Percentiles rank a stretch among this genome's conserved stretches.
Evolutionary conservation across 2,797 vertebrate genomes (phyloP).

Genomic region (Sebastes itinus): DNA sequence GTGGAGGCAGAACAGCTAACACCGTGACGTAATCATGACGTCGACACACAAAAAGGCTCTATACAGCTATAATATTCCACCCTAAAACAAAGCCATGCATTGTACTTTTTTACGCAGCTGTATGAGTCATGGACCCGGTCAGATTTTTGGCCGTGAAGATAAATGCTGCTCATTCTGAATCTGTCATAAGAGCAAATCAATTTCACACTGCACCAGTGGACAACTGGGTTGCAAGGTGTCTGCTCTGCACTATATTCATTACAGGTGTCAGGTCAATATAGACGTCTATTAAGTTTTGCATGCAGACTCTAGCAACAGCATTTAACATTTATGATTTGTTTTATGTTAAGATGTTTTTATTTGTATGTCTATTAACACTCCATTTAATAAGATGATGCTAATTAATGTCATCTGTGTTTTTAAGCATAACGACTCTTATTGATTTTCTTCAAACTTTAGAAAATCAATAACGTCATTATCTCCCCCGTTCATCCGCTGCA

Average conservation of each 20-base stretch:
- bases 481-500: not conserved
- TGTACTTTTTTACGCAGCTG: not conserved
- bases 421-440: constrained; percentile 12
- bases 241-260: constrained; percentile 12
- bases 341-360: not conserved
- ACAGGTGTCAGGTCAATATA: constrained; percentile 32
- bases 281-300: not conserved
- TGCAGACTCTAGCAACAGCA: not conserved
- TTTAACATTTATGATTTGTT: not conserved
- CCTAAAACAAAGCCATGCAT: not conserved
- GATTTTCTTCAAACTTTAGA: constrained; percentile 33
- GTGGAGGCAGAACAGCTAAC: too few species aligned
- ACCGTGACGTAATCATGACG: too few species aligned
- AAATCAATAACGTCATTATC: constrained; percentile 39
- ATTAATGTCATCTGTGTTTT: not conserved
- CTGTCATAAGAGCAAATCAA: constrained; percentile 38
- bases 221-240: constrained; percentile 42
- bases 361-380: not conserved
- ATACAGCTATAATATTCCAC: too few species aligned
- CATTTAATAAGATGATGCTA: not conserved
- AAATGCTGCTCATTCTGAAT: constrained; percentile 40
- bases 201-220: constrained; percentile 44
- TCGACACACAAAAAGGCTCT: too few species aligned
- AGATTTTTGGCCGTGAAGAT: constrained; percentile 20
- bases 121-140: not conserved